Percentiles rank a stretch among this genome's conserved stretches.
phyloP scores from a whole-genome alignment of 2,888 invertebrate species.

The Hydriomena furcata region DNA sequence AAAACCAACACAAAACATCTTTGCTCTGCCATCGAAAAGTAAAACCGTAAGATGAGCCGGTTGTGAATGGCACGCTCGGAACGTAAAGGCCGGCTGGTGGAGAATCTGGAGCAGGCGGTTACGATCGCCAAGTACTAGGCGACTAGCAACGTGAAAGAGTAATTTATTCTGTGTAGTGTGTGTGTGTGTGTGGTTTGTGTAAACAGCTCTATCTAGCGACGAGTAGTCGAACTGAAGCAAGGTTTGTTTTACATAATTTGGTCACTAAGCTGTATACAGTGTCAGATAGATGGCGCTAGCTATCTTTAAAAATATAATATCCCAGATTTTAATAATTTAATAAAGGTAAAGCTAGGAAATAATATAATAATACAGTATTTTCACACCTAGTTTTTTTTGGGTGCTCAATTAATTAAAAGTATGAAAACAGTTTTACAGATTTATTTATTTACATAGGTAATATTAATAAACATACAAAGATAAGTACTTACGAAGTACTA shows the following conservation, averaged over 20 bases:
- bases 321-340: too few relatives aligned
- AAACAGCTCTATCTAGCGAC: conserved; percentile 44
- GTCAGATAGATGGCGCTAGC: conserved; percentile 16
- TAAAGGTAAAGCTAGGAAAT: too few relatives aligned
- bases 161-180: not conserved
- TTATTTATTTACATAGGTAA: not conserved
- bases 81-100: conserved; percentile 70
- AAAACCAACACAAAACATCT: too few relatives aligned
- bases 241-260: not conserved
- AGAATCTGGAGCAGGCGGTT: conserved; percentile 83
- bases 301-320: not conserved
- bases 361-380: not conserved
- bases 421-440: too few relatives aligned
- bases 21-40: not conserved
- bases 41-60: not conserved
- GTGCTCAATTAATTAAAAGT: too few relatives aligned
- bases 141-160: conserved; percentile 42
- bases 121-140: conserved; percentile 80
- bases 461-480: too few relatives aligned
- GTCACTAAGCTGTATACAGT: not conserved
- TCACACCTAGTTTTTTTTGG: too few relatives aligned
- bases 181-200: not conserved
- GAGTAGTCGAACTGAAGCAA: conserved; percentile 33
- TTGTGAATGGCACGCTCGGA: conserved; percentile 72
- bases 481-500: too few relatives aligned